Conservation (phyloP, 2,797 vertebrate species). For the Girardinus metallicus region DNA sequence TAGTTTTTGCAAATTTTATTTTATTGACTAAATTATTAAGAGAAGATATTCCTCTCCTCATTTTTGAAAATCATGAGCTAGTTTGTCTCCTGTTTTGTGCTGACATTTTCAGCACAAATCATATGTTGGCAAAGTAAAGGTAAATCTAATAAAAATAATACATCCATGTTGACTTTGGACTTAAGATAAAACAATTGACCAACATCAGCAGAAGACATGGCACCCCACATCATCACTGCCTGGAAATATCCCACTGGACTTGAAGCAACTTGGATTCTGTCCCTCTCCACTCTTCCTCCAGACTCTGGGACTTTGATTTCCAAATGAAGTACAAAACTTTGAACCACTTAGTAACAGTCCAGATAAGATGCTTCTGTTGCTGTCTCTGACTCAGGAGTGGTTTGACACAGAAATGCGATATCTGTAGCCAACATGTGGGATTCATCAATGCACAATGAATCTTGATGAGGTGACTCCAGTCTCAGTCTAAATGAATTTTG, state of each 20-base stretch:
- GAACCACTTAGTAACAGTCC: neutral
- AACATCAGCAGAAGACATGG: neutral
- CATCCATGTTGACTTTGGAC: neutral
- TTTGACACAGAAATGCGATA: neutral
- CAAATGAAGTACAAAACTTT: neutral
- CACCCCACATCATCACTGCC: neutral
- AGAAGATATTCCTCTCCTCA: neutral
- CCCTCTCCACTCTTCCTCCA: neutral
- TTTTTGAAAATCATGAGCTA: neutral
- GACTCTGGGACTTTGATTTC: neutral
- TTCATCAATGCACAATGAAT: neutral
- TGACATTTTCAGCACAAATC: neutral
- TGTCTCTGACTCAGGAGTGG: neutral
- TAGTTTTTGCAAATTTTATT: neutral
- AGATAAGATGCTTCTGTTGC: neutral
- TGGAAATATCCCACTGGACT: neutral
- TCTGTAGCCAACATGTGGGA: neutral
- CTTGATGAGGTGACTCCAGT: neutral
- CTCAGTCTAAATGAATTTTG: neutral
- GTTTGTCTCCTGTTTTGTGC: neutral
- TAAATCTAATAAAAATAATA: neutral
- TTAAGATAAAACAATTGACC: neutral
- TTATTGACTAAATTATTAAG: neutral
- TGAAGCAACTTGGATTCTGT: neutral
- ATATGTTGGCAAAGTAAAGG: neutral